A percentile compares a stretch with the other conserved stretches of the same genome.
phyloP scores from a whole-genome alignment of 2,888 invertebrate genomes.

The Drosophila ezoana region DNA sequence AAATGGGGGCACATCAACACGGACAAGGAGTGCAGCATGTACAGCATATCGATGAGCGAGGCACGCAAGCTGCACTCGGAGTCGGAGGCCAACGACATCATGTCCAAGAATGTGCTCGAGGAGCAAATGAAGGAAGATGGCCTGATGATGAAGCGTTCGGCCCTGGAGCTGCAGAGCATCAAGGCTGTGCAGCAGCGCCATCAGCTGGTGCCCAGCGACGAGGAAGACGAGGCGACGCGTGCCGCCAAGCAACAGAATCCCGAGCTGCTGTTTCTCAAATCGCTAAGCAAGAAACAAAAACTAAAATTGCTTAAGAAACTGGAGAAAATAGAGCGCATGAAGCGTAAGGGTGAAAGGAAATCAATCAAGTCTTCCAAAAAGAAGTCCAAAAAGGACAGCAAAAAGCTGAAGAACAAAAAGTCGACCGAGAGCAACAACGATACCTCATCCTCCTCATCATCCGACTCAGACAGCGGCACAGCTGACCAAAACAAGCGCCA shows the following conservation, averaged over 20 bases:
- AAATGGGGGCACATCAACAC: conserved; percentile 96
- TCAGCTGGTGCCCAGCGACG: conserved; percentile 87
- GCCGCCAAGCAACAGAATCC: conserved; percentile 84
- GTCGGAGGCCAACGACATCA: conserved; percentile 88
- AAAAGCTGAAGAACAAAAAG: conserved; percentile 63
- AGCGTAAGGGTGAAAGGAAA: conserved; percentile 60
- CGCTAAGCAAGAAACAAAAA: conserved; percentile 94
- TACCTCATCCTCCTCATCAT: conserved; percentile 50
- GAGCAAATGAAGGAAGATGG: conserved; percentile 97
- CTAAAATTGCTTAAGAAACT: conserved; percentile 93
- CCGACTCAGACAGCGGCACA: conserved; percentile 47
- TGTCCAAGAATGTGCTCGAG: conserved; percentile 90
- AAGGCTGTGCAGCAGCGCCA: conserved; percentile 85
- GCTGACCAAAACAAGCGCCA: conserved; percentile 20
- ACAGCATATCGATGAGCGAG: conserved; percentile 92
- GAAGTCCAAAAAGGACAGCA: conserved; percentile 55
- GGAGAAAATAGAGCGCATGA: conserved; percentile 87
- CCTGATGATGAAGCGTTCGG: conserved; percentile 93
- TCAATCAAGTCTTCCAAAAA: conserved; percentile 49
- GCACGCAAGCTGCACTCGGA: conserved; percentile 89
- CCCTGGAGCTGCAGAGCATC: conserved; percentile 87
- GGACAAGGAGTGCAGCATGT: conserved; percentile 98
- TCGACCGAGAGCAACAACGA: conserved; percentile 41
- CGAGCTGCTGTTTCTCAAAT: conserved; percentile 93
- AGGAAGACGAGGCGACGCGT: conserved; percentile 65